Evolutionary conservation across 2,797 vertebrate genomes (phyloP).

Genomic region (Rhinophrynus dorsalis): DNA sequence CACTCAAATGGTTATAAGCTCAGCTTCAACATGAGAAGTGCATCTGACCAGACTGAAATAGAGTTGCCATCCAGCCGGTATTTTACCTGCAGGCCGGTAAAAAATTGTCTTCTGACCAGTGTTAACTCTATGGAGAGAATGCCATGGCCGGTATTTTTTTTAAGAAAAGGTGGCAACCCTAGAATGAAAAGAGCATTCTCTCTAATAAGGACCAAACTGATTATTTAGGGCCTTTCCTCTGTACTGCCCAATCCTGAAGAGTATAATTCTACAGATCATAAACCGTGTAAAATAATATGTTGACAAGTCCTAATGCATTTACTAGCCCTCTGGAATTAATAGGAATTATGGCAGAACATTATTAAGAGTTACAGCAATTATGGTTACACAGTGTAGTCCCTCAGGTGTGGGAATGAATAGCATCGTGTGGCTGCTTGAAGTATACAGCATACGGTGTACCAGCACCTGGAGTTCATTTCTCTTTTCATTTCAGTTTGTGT

Average conservation of each 20-base stretch:
- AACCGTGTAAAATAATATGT: constrained; percentile 78
- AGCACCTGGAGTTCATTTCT: constrained; percentile 68
- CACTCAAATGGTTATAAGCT: too few relatives aligned
- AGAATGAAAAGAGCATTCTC: constrained; percentile 48
- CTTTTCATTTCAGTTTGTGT: constrained; percentile 60
- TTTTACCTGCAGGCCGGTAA: too few relatives aligned
- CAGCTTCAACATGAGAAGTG: constrained; percentile 50
- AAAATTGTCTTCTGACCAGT: too few relatives aligned
- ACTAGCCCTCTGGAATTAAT: constrained; percentile 77
- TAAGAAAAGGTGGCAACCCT: too few relatives aligned
- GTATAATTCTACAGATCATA: constrained; percentile 76
- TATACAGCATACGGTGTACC: constrained; percentile 59
- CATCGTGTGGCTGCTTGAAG: constrained; percentile 62
- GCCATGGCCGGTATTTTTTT: too few relatives aligned
- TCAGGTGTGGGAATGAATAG: constrained; percentile 72
- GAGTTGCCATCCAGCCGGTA: too few relatives aligned
- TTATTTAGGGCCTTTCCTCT: constrained; percentile 62
- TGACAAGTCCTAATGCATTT: constrained; percentile 82
- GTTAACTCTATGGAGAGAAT: too few relatives aligned
- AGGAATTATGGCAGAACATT: constrained; percentile 75
- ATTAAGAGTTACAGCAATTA: constrained; percentile 78
- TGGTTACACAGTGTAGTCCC: constrained; percentile 70
- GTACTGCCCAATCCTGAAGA: constrained; percentile 65
- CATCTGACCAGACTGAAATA: constrained; percentile 8
- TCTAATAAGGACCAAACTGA: constrained; percentile 53